phyloP scores from a whole-genome alignment of 2,797 vertebrate genomes.

The Mormyrops boulengeri region DNA sequence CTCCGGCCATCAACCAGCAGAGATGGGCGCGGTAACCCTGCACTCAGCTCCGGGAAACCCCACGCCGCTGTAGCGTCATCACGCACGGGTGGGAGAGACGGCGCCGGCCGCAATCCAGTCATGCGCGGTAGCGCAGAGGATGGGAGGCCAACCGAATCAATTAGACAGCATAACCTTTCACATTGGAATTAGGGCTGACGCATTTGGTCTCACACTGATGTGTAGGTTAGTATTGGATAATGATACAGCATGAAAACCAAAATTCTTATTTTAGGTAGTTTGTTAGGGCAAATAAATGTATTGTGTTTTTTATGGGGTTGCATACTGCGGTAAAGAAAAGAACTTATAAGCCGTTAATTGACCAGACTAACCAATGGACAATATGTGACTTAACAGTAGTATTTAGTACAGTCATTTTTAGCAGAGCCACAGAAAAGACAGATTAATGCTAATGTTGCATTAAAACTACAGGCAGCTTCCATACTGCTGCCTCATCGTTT shows the following conservation, averaged over 20 bases:
- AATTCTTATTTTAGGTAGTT: background rate
- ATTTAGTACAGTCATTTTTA: background rate
- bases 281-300: background rate
- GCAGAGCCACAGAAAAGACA: background rate
- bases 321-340: background rate
- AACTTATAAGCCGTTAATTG: background rate
- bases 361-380: background rate
- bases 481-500: background rate
- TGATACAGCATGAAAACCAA: background rate
- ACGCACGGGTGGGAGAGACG: conserved; percentile 56
- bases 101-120: conserved; percentile 29
- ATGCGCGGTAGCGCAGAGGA: conserved; percentile 9
- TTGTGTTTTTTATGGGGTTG: background rate
- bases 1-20: conserved; percentile 74
- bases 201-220: background rate
- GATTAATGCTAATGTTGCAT: background rate
- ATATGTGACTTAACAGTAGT: background rate
- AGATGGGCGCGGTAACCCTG: conserved; percentile 82
- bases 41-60: conserved; percentile 72
- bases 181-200: background rate
- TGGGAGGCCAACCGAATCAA: background rate
- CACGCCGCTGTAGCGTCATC: conserved; percentile 66
- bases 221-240: background rate
- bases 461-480: background rate
- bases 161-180: background rate